Conservation (phyloP, 2,113 vertebrate species). For the Nothocercus nigrocapillus region DNA sequence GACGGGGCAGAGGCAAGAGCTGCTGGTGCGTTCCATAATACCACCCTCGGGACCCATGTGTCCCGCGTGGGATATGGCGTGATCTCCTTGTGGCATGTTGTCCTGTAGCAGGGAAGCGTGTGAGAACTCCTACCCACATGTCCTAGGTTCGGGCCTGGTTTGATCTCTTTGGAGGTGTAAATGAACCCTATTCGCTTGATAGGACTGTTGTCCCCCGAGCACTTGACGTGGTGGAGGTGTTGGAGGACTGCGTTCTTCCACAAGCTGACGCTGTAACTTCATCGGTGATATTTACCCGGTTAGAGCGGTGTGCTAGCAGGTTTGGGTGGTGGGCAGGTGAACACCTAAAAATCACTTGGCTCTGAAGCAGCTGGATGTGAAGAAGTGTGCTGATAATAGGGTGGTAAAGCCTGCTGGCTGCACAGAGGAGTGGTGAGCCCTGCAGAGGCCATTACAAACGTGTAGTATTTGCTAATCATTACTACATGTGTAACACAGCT, state of each 20-base stretch:
- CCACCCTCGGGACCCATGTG: background rate
- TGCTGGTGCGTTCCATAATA: background rate
- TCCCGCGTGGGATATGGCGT: background rate
- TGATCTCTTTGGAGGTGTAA: constrained; percentile 2
- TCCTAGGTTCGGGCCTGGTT: background rate
- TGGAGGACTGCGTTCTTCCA: background rate
- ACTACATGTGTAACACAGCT: background rate
- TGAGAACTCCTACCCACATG: background rate
- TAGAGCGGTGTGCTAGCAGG: background rate
- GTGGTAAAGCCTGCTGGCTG: background rate
- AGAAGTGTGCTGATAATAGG: background rate
- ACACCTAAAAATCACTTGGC: background rate
- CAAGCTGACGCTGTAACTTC: background rate
- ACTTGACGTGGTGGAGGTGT: background rate
- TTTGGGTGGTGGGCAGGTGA: background rate
- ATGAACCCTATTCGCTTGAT: background rate
- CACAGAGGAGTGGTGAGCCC: background rate
- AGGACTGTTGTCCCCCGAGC: background rate
- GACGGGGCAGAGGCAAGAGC: background rate
- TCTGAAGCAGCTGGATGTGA: background rate
- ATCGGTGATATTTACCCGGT: background rate
- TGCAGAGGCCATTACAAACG: background rate
- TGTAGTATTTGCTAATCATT: background rate
- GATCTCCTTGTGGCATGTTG: background rate
- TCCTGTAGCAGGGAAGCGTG: background rate